phyloP scores from a whole-genome alignment of 2,797 vertebrate genomes.

The Spinibarbus caldwelli region DNA sequence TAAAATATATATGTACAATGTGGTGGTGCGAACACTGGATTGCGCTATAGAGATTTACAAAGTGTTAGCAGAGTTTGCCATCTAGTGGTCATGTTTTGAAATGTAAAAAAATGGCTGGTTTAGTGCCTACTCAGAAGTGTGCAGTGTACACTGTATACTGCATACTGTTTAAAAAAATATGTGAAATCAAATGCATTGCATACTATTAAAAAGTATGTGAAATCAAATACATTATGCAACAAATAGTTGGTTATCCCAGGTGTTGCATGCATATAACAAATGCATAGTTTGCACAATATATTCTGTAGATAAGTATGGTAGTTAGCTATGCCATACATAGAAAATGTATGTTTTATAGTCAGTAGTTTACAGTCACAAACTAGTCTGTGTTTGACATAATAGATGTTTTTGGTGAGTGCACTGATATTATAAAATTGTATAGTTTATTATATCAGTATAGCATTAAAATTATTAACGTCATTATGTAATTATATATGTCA shows the following conservation, averaged over 20 bases:
- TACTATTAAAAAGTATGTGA: not conserved
- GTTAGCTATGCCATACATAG: too few relatives aligned
- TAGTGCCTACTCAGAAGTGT: not conserved
- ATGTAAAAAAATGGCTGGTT: not conserved
- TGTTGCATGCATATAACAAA: not conserved
- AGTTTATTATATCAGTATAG: not conserved
- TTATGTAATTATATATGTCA: not conserved
- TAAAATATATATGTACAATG: conserved; percentile 5
- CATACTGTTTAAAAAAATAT: too few relatives aligned
- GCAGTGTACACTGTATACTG: not conserved
- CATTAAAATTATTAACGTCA: not conserved
- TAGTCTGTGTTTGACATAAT: not conserved
- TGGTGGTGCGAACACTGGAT: not conserved
- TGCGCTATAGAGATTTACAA: not conserved
- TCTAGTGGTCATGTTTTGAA: conserved; percentile 42
- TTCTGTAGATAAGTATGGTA: too few relatives aligned
- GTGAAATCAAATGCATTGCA: too few relatives aligned
- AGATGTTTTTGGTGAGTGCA: not conserved
- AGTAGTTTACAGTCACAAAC: not conserved
- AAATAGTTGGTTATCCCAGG: too few relatives aligned
- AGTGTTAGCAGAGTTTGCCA: conserved; percentile 29
- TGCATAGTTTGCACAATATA: too few relatives aligned
- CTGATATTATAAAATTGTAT: not conserved
- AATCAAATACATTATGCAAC: not conserved
- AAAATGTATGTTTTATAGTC: too few relatives aligned